Evolutionary conservation across 2,113 vertebrate species (phyloP).

Genomic region (Myrmecophaga tridactyla): DNA sequence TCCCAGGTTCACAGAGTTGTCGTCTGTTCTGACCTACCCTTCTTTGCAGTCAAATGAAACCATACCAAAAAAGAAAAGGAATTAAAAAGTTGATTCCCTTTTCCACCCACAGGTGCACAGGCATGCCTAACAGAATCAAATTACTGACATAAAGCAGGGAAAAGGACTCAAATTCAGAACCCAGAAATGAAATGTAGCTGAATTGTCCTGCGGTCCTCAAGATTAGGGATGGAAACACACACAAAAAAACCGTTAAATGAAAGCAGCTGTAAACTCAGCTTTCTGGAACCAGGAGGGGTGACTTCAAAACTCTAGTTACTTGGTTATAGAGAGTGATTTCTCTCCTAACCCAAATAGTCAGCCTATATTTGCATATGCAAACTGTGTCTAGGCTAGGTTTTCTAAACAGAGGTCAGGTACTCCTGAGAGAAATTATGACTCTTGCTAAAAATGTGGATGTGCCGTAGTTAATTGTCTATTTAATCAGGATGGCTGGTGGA

Average conservation of each 20-base stretch:
- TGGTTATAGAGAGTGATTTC: background rate
- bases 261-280: background rate
- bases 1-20: background rate
- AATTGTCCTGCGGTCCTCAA: slow-evolving; percentile 1
- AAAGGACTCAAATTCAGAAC: background rate
- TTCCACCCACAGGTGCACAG: background rate
- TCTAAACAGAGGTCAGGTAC: background rate
- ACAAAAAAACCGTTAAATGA: background rate
- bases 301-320: background rate
- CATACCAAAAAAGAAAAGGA: background rate
- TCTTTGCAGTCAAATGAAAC: slow-evolving; percentile 2
- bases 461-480: background rate
- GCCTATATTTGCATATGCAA: fast-evolving
- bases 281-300: background rate
- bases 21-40: background rate
- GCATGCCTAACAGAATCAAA: background rate
- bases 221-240: background rate
- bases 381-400: background rate
- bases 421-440: background rate
- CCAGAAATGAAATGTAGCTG: background rate
- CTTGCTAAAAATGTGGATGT: background rate
- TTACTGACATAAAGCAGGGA: background rate
- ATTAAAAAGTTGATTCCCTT: background rate
- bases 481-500: background rate
- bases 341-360: background rate